These are phyloP conservation scores for Vanessa cardui DNA, from an alignment of 2,888 invertebrate species.

Conservation along the genomic window DNA sequence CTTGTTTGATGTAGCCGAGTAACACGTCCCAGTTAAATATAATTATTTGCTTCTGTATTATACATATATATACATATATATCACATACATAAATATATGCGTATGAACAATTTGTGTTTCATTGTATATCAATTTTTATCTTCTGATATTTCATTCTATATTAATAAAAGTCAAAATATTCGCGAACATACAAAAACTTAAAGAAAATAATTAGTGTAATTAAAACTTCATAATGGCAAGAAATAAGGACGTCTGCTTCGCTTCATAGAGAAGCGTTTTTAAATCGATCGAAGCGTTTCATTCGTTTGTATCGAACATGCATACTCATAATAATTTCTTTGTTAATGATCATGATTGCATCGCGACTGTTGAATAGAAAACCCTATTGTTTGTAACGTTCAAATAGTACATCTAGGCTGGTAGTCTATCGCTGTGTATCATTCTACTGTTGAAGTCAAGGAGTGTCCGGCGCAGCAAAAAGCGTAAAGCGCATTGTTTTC, in stretches of 20 bases:
- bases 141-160: background rate
- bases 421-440: slow-evolving; percentile 63
- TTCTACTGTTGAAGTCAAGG: slow-evolving; percentile 64
- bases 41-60: too few species aligned
- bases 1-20: too few species aligned
- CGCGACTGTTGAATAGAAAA: slow-evolving; percentile 38
- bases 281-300: slow-evolving; percentile 3
- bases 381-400: slow-evolving; percentile 52
- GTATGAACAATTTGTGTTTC: too few species aligned
- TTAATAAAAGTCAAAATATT: background rate
- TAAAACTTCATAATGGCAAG: slow-evolving; percentile 13
- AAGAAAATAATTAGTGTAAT: slow-evolving; percentile 17
- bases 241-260: slow-evolving; percentile 6
- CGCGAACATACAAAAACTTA: background rate
- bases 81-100: too few species aligned
- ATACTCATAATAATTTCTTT: slow-evolving; percentile 15
- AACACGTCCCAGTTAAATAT: too few species aligned
- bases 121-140: background rate
- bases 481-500: slow-evolving; percentile 74
- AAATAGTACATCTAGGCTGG: slow-evolving; percentile 51
- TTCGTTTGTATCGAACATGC: slow-evolving; percentile 10
- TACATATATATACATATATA: too few species aligned
- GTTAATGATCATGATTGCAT: slow-evolving; percentile 25
- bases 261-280: slow-evolving; percentile 7
- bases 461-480: slow-evolving; percentile 68